Percentiles rank a stretch among this genome's conserved stretches.
phyloP scores from a whole-genome alignment of 92 coral and sea anemone genomes.

The Epizoanthus stellaris region DNA sequence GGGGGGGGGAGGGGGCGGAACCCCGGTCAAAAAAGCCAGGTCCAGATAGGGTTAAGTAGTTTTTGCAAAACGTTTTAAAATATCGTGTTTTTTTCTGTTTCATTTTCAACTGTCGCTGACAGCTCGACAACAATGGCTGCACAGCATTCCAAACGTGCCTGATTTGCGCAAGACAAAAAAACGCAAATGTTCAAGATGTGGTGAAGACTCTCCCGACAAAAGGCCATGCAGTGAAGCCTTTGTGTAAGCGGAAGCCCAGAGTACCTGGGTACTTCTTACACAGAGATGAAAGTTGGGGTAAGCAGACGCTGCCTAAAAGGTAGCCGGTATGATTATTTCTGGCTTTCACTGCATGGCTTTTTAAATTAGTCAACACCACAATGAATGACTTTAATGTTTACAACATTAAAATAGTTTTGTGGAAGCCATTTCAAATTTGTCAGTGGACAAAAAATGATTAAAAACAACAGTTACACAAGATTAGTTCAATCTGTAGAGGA shows the following conservation, averaged over 20 bases:
- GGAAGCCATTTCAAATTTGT: not conserved
- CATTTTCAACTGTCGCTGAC: not conserved
- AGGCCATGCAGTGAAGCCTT: conserved; percentile 8
- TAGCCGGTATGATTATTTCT: conserved; percentile 15
- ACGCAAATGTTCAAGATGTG: not conserved
- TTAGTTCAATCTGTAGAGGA: no score
- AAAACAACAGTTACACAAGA: no score
- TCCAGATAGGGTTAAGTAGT: no score
- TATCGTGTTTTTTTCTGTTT: no score
- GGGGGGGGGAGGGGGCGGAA: no score
- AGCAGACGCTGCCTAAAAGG: conserved; percentile 12
- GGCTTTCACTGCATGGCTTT: not conserved
- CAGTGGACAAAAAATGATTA: no score
- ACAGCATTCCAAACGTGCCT: not conserved
- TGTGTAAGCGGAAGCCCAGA: conserved; percentile 7
- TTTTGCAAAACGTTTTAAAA: no score
- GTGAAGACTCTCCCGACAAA: not conserved
- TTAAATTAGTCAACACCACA: not conserved
- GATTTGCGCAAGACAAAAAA: not conserved
- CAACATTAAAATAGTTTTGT: not conserved
- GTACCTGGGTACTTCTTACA: conserved; percentile 6
- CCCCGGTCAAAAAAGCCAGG: no score
- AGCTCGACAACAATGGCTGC: conserved; percentile 9
- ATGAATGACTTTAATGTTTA: not conserved
- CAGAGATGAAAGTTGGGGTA: not conserved